Conservation (phyloP, 2,113 vertebrate species). For the Sinocyclocheilus rhinocerous region DNA sequence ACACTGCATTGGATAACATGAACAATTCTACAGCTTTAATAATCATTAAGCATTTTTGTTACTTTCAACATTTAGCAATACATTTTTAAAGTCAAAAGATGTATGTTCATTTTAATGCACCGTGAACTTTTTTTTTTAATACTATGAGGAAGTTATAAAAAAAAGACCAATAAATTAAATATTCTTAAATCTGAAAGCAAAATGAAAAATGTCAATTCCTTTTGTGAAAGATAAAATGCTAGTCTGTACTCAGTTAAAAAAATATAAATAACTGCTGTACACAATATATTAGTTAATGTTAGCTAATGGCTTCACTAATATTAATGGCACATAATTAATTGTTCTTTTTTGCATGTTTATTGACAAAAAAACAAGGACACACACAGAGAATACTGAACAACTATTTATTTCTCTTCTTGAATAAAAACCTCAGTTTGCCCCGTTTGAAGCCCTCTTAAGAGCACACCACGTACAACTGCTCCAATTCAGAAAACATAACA, state of each 20-base stretch:
- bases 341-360: background rate
- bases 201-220: too few relatives aligned
- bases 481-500: slow-evolving; percentile 59
- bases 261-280: background rate
- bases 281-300: too few relatives aligned
- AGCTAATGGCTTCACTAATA: too few relatives aligned
- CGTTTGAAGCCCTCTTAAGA: slow-evolving; percentile 65
- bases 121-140: too few relatives aligned
- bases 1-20: background rate
- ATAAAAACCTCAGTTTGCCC: slow-evolving; percentile 79
- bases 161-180: too few relatives aligned
- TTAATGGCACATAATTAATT: background rate
- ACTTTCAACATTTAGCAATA: too few relatives aligned
- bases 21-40: background rate
- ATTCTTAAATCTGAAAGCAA: too few relatives aligned
- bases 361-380: background rate
- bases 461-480: slow-evolving; percentile 61
- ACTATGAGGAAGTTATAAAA: too few relatives aligned
- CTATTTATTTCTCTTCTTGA: slow-evolving; percentile 84
- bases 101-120: background rate
- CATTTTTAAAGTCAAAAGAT: too few relatives aligned
- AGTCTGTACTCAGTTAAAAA: too few relatives aligned
- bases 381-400: slow-evolving; percentile 71
- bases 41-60: too few relatives aligned
- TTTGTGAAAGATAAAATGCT: too few relatives aligned